Evolutionary conservation across 2,888 invertebrate genomes (phyloP), one percentile per base, ranked within the genome.

Genomic region (Choreutis nemorana): DNA sequence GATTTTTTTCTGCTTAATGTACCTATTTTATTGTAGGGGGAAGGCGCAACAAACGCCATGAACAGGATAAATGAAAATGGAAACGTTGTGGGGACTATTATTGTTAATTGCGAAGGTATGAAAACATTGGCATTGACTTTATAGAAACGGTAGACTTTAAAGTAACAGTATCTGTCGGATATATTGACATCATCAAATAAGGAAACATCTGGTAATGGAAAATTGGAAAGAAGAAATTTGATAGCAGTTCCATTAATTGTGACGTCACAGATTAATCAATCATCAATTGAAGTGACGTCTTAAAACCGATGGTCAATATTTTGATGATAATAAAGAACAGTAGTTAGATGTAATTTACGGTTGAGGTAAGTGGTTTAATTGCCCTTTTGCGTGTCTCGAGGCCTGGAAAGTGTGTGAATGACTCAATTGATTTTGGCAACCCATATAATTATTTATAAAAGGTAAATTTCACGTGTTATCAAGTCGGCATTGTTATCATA

Each of bases 71-170:
- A 77, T 27, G 77, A 77, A 29, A 77, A 77, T 21, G 70, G 68
- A 1, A 71, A 68, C 28, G 77, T 78, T 0, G 68, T 77, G 3
- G 77, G 77, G 0, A 72, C 77, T 0, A 77, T 78, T 2, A 73
- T 77, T n/a, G 77, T 78, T 1, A 78, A 78, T 31, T 45, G 58
- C 11, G 75, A 77, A 62, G 77, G 75, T 72, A 40, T 7, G 3
- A 20, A 12, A 2, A 23, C 10, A 10, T 22, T 22, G 7, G 11
- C 7, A n/a, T n/a, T n/a, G n/a, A n/a, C n/a, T n/a, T n/a, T n/a
- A n/a, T n/a, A n/a, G n/a, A n/a, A n/a, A n/a, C n/a, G n/a, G n/a
- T n/a, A n/a, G n/a, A n/a, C n/a, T n/a, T n/a, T n/a, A n/a, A n/a
- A n/a, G n/a, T n/a, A n/a, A n/a, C n/a, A n/a, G n/a, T n/a, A n/a